phyloP scores from a whole-genome alignment of 2,113 vertebrate species.

The Pygoscelis adeliae region DNA sequence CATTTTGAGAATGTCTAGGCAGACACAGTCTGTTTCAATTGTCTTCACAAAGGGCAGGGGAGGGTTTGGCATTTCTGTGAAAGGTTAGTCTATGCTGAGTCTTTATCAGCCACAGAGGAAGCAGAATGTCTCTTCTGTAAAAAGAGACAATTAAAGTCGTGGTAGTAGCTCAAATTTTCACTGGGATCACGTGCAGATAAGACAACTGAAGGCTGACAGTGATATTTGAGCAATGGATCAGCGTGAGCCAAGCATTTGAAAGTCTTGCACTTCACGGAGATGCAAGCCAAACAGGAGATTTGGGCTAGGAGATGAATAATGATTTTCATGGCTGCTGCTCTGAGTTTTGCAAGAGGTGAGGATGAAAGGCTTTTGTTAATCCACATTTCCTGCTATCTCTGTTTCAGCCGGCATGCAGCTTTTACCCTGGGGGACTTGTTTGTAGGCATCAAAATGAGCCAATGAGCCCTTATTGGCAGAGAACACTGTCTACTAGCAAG shows the following conservation, averaged over 20 bases:
- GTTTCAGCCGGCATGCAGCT: background rate
- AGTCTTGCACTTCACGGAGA: background rate
- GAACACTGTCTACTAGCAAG: background rate
- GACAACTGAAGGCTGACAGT: background rate
- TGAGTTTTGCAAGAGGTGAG: background rate
- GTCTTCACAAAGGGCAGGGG: constrained; percentile 54
- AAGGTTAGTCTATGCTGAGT: background rate
- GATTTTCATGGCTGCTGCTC: background rate
- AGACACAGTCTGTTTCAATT: background rate
- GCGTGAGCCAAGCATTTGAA: background rate
- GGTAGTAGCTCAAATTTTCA: background rate
- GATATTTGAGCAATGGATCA: background rate
- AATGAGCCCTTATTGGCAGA: background rate
- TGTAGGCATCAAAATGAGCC: background rate
- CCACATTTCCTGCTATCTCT: background rate
- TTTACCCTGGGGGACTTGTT: background rate
- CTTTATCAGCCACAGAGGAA: constrained; percentile 5
- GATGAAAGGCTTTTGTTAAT: constrained; percentile 27
- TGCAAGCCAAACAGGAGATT: background rate
- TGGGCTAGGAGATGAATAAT: constrained; percentile 1
- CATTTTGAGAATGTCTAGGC: constrained; percentile 13
- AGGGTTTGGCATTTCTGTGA: constrained; percentile 59
- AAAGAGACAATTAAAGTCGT: background rate
- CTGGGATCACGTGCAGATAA: background rate
- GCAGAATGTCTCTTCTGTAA: background rate